Percentiles rank a stretch among this genome's conserved stretches.
Conservation (phyloP, 2,888 invertebrate genomes). For the Prenolepis imparis region DNA sequence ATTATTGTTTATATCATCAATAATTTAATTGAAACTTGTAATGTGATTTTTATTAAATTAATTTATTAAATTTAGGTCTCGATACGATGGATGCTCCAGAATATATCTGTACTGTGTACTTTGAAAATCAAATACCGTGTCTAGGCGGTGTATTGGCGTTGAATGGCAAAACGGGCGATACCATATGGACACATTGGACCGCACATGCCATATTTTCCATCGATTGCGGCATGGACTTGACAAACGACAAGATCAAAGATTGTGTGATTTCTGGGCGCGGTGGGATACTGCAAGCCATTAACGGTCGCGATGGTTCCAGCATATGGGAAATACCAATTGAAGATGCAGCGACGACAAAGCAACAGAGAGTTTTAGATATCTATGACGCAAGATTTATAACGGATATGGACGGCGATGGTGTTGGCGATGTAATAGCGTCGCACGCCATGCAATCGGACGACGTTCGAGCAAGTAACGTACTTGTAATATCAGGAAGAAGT, state of each 20-base stretch:
- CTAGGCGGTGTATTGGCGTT: constrained; percentile 92
- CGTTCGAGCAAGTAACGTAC: constrained; percentile 89
- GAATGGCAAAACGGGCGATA: constrained; percentile 91
- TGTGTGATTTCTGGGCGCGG: constrained; percentile 92
- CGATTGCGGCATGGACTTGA: constrained; percentile 91
- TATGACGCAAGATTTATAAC: constrained; percentile 91
- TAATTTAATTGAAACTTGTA: background rate
- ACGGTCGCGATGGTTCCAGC: constrained; percentile 89
- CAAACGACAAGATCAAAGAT: constrained; percentile 90
- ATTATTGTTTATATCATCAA: background rate
- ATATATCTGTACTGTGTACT: constrained; percentile 89
- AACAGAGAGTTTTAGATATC: constrained; percentile 85
- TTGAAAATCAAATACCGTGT: constrained; percentile 90
- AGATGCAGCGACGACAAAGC: constrained; percentile 69
- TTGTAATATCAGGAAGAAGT: constrained; percentile 91
- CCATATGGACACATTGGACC: constrained; percentile 92
- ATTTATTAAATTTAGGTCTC: constrained; percentile 75
- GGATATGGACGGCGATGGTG: constrained; percentile 91
- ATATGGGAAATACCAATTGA: constrained; percentile 89
- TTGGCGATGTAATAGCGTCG: constrained; percentile 91
- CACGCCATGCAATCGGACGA: constrained; percentile 88
- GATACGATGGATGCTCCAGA: constrained; percentile 86
- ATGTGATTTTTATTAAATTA: background rate
- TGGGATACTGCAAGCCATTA: constrained; percentile 90
- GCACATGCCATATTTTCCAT: constrained; percentile 91